Base-by-base conservation (phyloP, 2,888 invertebrate genomes). In the Volucella inanis region DNA sequence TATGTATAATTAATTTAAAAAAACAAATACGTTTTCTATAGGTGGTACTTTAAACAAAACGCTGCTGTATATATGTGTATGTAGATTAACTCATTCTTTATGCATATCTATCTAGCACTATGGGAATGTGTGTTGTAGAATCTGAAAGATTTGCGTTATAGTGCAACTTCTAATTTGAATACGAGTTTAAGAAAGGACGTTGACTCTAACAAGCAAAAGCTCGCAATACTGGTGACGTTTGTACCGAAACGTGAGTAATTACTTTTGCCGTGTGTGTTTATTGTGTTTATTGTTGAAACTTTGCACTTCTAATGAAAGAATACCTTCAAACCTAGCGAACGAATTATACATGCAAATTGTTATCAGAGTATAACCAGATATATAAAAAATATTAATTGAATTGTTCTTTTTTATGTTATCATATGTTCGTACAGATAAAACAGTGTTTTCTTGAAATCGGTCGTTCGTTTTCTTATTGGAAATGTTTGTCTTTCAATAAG, bases 41-140 rank as follows among this genome's bases (percentile, higher is more conserved):
- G n/a, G 47, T 77, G 76, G 39, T 64, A 43, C 57, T 59, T 57
- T 2, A n/a, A 22, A 31, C 2, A 6, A 31, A 31, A 31, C 31
- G 14, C 22, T 18, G 4, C 14, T 41, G 43, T 59, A 9, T 43
- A 12, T 1, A 11, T 22, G 18, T 22, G 18, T 22, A 2, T 22
- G 10, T 10, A 52, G 38, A 77, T 43, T 43, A 52, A 10, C n/a
- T 52, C 41, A 31, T 72, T 72, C 78, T 59, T 57, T 50, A 15
- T 59, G 50, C 71, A 45, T 45, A 59, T 50, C 50, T 50, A 71
- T 71, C 71, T 70, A 77, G 70, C 77, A 77, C 62, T 41, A 55
- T 70, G 6, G 31, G 31, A n/a, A 49, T 52, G 43, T 52, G 14
- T 70, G 10, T 61, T 61, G 64, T 55, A 52, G 38, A 14, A 43